Evolutionary conservation across 2,888 invertebrate genomes (phyloP).

Genomic region (Ditula angustiorana): DNA sequence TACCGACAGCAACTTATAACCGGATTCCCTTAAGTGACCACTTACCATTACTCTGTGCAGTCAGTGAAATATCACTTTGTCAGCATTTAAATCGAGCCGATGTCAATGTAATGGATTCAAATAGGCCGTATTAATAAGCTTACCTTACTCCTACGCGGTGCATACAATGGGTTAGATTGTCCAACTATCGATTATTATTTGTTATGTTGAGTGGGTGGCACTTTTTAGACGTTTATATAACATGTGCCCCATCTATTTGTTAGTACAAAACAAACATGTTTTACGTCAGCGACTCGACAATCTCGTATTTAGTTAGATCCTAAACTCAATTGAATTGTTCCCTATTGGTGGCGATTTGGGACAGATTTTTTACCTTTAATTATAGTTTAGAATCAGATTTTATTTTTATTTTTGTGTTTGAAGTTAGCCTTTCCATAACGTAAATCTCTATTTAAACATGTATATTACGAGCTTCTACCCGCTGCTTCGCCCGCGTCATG

Average conservation of each 20-base stretch:
- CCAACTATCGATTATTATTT: constrained; percentile 49
- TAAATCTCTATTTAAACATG: no score
- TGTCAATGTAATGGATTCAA: constrained; percentile 65
- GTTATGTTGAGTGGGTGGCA: constrained; percentile 61
- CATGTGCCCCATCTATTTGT: constrained; percentile 16
- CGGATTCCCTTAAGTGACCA: constrained; percentile 19
- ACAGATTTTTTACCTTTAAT: no score
- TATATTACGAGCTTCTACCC: no score
- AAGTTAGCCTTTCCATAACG: no score
- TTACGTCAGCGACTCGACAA: background rate
- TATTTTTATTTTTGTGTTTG: no score
- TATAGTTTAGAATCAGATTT: no score
- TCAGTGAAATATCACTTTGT: constrained; percentile 38
- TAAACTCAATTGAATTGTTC: no score
- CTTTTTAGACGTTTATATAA: constrained; percentile 69
- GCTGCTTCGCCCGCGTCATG: no score
- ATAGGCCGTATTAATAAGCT: constrained; percentile 60
- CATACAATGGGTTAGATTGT: constrained; percentile 48
- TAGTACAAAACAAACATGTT: constrained; percentile 10
- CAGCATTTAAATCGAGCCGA: constrained; percentile 60
- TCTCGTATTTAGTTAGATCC: background rate
- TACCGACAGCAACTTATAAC: constrained; percentile 22
- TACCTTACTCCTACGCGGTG: constrained; percentile 47
- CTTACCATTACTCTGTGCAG: constrained; percentile 25
- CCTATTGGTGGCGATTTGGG: no score